These are phyloP conservation scores for Ichneumoninae sp. DNA, from an alignment of 2,888 invertebrate species.

Conservation along the genomic window DNA sequence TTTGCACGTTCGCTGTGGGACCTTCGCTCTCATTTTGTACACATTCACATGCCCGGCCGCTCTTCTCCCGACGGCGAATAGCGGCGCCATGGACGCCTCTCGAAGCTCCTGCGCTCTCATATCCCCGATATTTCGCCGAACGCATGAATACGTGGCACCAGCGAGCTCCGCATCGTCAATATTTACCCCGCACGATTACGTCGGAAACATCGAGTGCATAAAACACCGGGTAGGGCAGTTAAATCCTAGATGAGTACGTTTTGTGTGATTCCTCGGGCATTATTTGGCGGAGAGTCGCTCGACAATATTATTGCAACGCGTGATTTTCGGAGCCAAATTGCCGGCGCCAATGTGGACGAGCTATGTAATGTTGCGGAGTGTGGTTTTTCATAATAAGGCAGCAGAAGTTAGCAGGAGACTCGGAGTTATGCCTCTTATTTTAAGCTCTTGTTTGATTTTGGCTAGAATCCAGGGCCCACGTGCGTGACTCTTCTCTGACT, in stretches of 20 bases:
- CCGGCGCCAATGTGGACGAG: slow-evolving; percentile 6
- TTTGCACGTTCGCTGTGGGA: slow-evolving; percentile 31
- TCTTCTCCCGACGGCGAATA: slow-evolving; percentile 53
- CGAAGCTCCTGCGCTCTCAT: slow-evolving; percentile 11
- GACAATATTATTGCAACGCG: neutral
- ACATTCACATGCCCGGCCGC: slow-evolving; percentile 20
- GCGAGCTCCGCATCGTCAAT: neutral
- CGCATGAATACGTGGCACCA: neutral
- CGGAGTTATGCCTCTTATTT: slow-evolving; percentile 44
- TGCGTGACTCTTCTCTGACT: slow-evolving; percentile 32
- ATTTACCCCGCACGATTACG: neutral
- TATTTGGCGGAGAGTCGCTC: neutral
- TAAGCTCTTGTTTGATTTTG: slow-evolving; percentile 48
- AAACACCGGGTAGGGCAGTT: neutral
- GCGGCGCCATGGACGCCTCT: slow-evolving; percentile 18
- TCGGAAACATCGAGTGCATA: neutral
- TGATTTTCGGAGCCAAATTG: slow-evolving; percentile 1
- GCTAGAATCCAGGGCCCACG: slow-evolving; percentile 46
- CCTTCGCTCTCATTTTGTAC: slow-evolving; percentile 47
- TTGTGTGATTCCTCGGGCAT: neutral
- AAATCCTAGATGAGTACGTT: neutral
- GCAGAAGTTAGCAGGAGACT: slow-evolving; percentile 5
- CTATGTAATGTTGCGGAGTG: slow-evolving; percentile 40
- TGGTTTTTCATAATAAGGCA: slow-evolving; percentile 32
- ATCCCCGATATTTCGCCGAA: slow-evolving; percentile 8